Evolutionary conservation across 1,140 invertebrate genomes (phyloP), one percentile per base, ranked within the genome.

Genomic region (Trialeurodes vaporariorum): DNA sequence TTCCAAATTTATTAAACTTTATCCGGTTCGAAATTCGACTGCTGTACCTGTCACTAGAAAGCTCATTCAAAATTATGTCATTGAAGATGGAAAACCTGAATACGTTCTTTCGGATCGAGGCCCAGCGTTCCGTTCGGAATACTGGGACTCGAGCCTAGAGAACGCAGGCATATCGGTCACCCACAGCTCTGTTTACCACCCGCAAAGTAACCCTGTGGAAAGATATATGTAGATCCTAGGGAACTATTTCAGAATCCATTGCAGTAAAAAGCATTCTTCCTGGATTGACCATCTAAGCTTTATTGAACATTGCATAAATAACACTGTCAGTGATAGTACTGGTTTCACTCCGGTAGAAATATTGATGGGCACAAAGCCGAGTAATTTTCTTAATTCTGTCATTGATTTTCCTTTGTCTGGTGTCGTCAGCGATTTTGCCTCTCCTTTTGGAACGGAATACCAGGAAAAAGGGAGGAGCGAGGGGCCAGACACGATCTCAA

Each of bases 21-120:
- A 49, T 17, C 34, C 27, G 22, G n/a, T 27, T 24, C 22, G 17
- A 63, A 63, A 63, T 17, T 2, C 2, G 2, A 27, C 62, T 25
- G 27, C n/a, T 5, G 62, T 27, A 9, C 1, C 5, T 24, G n/a
- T 27, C 5, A 63, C 62, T 22, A 2, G 17, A 63, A 23, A 25
- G 12, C 2, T 13, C 62, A 9, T 63, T 2, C 22, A 63, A 21
- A 63, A 63, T 21, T 63, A 27, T 24, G 27, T 63, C n/a, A 22
- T 24, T 24, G 62, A 63, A 2, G n/a, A 24, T 2, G 62, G 62
- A 24, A 63, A 63, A 25, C 62, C 62, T 63, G 22, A 22, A 13
- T 9, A 24, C 5, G 27, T 63, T 24, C 17, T 63, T 21, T 25
- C 24, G 17, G 62, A 63, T 63, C 24, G 27, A 24, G 62, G 62